Base-by-base conservation (phyloP, 1,140 invertebrate species). In the Cydia splendana region DNA sequence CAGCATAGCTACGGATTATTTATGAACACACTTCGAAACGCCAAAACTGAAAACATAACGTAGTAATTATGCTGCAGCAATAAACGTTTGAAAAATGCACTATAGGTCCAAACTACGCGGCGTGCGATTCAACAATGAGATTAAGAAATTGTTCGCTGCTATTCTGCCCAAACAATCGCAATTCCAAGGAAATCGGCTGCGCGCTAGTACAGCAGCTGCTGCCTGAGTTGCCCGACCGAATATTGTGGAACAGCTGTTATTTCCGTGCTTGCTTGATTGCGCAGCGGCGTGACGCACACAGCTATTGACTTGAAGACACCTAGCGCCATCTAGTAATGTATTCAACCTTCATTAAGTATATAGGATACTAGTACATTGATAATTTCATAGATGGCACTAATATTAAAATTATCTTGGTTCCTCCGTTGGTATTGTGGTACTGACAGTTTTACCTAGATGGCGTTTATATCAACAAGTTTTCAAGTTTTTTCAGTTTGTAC, bases 201-300 rank as follows among this genome's bases (percentile, higher is more conserved):
- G 87, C 89, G 84, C 85, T 90, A 77, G 78, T 88, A 80, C 84
- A 82, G 84, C 84, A 82, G 84, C 82, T 84, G 88, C 85, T 90
- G 85, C 83, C 90, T 85, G 89, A 90, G 90, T 91, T 91, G 89
- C 89, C 89, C 87, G 87, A 89, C 81, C 87, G 90, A 93, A 93
- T 91, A 93, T 91, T 93, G 87, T 91, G 87, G 90, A 93, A 93
- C 91, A 93, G 92, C 92, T 92, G 92, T 93, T 93, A 91, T 91
- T 92, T 93, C 90, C 86, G 91, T 90, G 87, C 89, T 76, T 76
- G 75, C 67, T 89, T 87, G 89, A 91, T 91, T 93, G 90, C 90
- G 89, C 89, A 91, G 88, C 83, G 86, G 80, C 75, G 82, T 91
- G 89, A 91, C 90, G 90, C 87, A 91, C 84, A 78, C 86, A 80